Base-by-base conservation (phyloP, 2,113 vertebrate genomes). In the Ariopsis seemanni region DNA sequence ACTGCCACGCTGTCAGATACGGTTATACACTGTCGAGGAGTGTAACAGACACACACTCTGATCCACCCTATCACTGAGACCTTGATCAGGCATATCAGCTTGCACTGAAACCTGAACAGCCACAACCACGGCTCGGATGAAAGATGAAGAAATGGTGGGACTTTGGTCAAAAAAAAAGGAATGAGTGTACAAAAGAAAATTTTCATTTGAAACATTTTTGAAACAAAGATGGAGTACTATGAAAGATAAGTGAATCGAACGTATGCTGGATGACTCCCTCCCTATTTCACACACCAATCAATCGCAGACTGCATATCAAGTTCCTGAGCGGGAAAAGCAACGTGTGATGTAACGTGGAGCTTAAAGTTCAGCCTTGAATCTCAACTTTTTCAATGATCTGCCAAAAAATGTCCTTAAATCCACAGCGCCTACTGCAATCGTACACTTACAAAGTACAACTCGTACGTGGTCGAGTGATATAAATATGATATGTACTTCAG, bases 51-150 rank as follows among this genome's bases (percentile, higher is more conserved):
- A 58, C 60, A 82, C 82, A 58, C 85, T 86, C 83, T 85, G 83
- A 88, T 86, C 87, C 71, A 75, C 14, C 60, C 14, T 2, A 52
- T 25, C 78, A 90, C 87, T 90, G 75, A 78, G 60, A n/a, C 88
- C 71, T 71, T 92, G 89, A 93, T 92, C 89, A 87, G 84, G 11
- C 79, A 88, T 94, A 93, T 95, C 94, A 92, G 58, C 77, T 95
- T 96, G 82, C 82, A 71, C 63, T 84, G 82, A 71, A 95, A 95
- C 91, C 82, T 91, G 93, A 95, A 92, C 90, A 95, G 88, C 84
- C 74, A 91, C 90, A 91, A 80, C 83, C 90, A 77, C 92, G 90
- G 93, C 93, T 94, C 93, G 91, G 92, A 94, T 94, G 92, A 94
- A 95, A 94, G 91, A 89, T 93, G 91, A 90, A 87, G 89, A 84